Base-by-base conservation (phyloP, 2,797 vertebrate genomes). In the Sciurus vulgaris region DNA sequence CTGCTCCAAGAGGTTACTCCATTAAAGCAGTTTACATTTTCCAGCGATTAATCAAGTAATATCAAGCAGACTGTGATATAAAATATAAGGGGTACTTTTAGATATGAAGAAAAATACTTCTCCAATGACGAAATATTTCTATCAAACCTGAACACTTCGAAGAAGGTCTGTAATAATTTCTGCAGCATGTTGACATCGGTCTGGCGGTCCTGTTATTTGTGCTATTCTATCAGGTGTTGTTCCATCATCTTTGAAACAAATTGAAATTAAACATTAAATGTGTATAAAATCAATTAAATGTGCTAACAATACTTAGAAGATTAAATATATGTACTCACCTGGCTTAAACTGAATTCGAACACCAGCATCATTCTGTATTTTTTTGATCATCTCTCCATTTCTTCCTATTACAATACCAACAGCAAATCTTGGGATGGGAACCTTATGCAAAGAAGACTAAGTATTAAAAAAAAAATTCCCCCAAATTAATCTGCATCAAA, bases 321-420 rank as follows among this genome's bases (percentile, higher is more conserved):
- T 14, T 44, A 96, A 69, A 38, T 54, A 20, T 54, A 69, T 5
- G 17, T 79, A 97, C 97, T 96, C 84, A 99, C 99, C 99, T 98
- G 99, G 99, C 97, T 99, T 99, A 98, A 99, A 99, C 92, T 99
- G 99, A 98, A 99, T 99, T 97, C 99, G 98, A 96, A 99, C 99
- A 2, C 99, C 99, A 35, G 99, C 99, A 98, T 99, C 99, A n/a
- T 99, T 99, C 97, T 99, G 99, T 96, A 99, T 99, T 98, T 99
- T 99, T 98, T 99, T 99, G 41, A 99, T 99, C 99, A 99, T 99
- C 97, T 99, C 99, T 95, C 99, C 99, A 63, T 99, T 99, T 98
- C 99, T 99, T 90, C 99, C 99, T 73, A 99, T 99, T 81, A 99
- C 99, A 97, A 99, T 99, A 95, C 99, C 99, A 65, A 99, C 99